These are phyloP conservation scores for Pseudochromis fuscus DNA, from an alignment of 2,797 vertebrate species.

Conservation along the genomic window DNA sequence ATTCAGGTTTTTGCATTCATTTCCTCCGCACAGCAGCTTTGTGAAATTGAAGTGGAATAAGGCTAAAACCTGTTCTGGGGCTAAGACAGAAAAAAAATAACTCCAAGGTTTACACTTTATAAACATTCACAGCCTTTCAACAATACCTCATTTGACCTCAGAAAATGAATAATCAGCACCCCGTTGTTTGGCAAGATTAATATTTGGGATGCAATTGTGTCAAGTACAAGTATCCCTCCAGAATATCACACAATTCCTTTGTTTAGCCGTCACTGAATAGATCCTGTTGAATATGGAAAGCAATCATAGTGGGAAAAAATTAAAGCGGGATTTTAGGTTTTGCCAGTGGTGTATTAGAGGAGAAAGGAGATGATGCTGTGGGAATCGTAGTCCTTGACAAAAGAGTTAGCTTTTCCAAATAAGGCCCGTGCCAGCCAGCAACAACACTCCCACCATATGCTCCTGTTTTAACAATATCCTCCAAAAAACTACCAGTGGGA, in stretches of 20 bases:
- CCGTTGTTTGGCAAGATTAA: constrained; percentile 52
- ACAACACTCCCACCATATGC: constrained; percentile 60
- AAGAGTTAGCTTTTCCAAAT: constrained; percentile 46
- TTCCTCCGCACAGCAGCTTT: constrained; percentile 30
- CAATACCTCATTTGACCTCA: constrained; percentile 58
- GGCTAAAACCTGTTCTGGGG: constrained; percentile 10
- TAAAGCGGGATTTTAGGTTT: constrained; percentile 43
- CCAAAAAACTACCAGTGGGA: constrained; percentile 41
- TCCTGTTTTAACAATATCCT: constrained; percentile 59
- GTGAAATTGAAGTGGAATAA: constrained; percentile 33
- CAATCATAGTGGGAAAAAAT: constrained; percentile 42
- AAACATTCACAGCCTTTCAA: constrained; percentile 38
- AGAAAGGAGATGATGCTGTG: constrained; percentile 24
- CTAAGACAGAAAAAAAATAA: constrained; percentile 46
- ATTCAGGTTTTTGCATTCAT: constrained; percentile 43
- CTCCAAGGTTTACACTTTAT: constrained; percentile 40
- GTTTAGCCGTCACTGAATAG: constrained; percentile 43
- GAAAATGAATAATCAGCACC: constrained; percentile 57
- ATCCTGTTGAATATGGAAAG: constrained; percentile 64
- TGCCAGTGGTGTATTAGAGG: constrained; percentile 36
- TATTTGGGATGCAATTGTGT: constrained; percentile 69
- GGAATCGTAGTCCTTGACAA: constrained; percentile 55
- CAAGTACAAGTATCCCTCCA: constrained; percentile 56
- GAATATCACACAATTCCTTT: constrained; percentile 47
- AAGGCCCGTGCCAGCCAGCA: constrained; percentile 35